These are phyloP conservation scores for Malachius bipustulatus DNA, from an alignment of 2,888 invertebrate species.

Conservation along the genomic window DNA sequence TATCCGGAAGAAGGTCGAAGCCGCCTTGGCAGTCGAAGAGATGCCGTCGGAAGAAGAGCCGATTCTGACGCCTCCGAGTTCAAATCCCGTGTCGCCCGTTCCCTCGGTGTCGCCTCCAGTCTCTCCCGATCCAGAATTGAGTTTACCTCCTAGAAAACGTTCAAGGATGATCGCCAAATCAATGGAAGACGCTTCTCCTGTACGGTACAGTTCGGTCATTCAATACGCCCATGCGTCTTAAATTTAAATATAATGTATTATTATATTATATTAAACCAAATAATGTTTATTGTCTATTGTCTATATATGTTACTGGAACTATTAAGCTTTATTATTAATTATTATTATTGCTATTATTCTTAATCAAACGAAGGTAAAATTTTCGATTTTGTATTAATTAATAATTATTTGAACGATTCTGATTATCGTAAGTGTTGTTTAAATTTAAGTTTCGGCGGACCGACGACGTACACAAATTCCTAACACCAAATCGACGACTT, in stretches of 20 bases:
- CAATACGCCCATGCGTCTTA: slow-evolving; percentile 69
- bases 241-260: slow-evolving; percentile 16
- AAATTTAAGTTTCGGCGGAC: not conserved
- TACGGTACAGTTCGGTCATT: slow-evolving; percentile 60
- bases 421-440: too few relatives aligned
- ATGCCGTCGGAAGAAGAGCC: slow-evolving; percentile 42
- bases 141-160: slow-evolving; percentile 66
- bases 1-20: slow-evolving; percentile 50
- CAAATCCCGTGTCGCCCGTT: slow-evolving; percentile 43
- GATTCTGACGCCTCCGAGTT: slow-evolving; percentile 46
- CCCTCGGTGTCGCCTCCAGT: slow-evolving; percentile 30
- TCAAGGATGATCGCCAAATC: slow-evolving; percentile 63
- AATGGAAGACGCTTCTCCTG: slow-evolving; percentile 41
- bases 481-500: slow-evolving; percentile 11
- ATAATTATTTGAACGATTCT: too few relatives aligned
- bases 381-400: too few relatives aligned
- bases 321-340: not conserved
- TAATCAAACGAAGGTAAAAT: too few relatives aligned
- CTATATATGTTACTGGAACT: slow-evolving; percentile 1
- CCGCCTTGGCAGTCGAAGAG: slow-evolving; percentile 46
- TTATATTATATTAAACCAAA: not conserved
- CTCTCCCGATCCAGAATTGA: slow-evolving; percentile 45
- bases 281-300: not conserved
- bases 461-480: not conserved
- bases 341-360: too few relatives aligned